phyloP scores from a whole-genome alignment of 2,797 vertebrate species.

The Stomatorhinus walkeri region DNA sequence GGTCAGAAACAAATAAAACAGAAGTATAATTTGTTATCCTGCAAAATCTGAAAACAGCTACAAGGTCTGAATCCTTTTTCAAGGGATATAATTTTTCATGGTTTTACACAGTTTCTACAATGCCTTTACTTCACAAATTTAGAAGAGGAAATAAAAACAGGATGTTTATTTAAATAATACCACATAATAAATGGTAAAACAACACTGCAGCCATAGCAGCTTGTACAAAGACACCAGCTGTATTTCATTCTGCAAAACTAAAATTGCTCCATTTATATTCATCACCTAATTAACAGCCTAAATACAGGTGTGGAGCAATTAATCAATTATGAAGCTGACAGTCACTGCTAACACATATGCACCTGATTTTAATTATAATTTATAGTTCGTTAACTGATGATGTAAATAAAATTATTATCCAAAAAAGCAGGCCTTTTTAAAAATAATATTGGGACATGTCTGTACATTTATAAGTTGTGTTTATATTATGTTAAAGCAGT shows the following conservation, averaged over 20 bases:
- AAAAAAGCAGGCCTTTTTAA: not conserved
- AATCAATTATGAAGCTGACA: not conserved
- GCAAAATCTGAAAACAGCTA: not conserved
- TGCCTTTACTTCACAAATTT: not conserved
- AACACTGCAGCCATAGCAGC: not conserved
- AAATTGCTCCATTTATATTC: not conserved
- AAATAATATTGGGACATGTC: not conserved
- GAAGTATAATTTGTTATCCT: not conserved
- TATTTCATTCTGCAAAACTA: not conserved
- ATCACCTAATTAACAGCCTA: not conserved
- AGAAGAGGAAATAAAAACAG: not conserved
- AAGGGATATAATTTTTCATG: not conserved
- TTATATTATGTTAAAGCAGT: not conserved
- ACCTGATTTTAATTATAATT: not conserved
- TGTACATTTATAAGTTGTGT: not conserved
- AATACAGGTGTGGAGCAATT: slow-evolving; percentile 9
- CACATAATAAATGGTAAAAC: not conserved
- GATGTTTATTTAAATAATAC: not conserved
- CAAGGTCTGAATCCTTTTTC: not conserved
- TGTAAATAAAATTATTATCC: not conserved
- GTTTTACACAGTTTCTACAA: not conserved
- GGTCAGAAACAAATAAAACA: not conserved
- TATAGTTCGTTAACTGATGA: not conserved
- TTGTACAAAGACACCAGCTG: not conserved
- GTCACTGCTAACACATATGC: not conserved